These are phyloP conservation scores for Xestia xanthographa DNA, from an alignment of 2,888 invertebrate species.

Conservation along the genomic window DNA sequence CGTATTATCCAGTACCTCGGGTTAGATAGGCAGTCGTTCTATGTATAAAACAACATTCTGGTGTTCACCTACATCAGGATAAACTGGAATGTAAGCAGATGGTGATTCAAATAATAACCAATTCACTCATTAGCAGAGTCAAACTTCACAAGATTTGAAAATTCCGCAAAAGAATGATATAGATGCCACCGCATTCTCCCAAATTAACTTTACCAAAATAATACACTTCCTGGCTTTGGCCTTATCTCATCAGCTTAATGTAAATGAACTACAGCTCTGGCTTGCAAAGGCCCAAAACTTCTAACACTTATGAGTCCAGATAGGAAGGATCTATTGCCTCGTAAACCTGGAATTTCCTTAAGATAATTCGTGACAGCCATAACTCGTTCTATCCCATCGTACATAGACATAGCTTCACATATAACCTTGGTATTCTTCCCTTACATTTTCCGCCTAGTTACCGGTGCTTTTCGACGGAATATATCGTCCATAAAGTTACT, in stretches of 20 bases:
- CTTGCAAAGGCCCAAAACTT: constrained; percentile 37
- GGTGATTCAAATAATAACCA: neutral
- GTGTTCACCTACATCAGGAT: no score
- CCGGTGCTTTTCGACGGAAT: constrained; percentile 48
- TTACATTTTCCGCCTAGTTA: constrained; percentile 58
- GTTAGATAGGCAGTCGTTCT: no score
- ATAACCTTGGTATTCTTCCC: constrained; percentile 40
- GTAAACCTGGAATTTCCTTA: constrained; percentile 59
- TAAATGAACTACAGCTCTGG: constrained; percentile 32
- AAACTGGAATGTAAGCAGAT: no score
- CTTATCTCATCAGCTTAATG: constrained; percentile 47
- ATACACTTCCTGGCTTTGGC: neutral
- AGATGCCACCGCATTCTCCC: neutral
- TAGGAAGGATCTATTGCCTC: constrained; percentile 48
- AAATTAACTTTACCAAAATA: constrained; percentile 28
- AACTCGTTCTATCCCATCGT: constrained; percentile 29
- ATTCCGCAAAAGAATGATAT: neutral
- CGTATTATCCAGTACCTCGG: no score
- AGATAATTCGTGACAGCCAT: constrained; percentile 60
- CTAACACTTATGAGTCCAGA: constrained; percentile 32
- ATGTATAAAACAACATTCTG: no score
- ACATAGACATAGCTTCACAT: constrained; percentile 27
- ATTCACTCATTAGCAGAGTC: neutral
- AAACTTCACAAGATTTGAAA: neutral
- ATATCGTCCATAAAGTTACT: constrained; percentile 56